phyloP scores from a whole-genome alignment of 2,113 vertebrate genomes.

The Pogona vitticeps region DNA sequence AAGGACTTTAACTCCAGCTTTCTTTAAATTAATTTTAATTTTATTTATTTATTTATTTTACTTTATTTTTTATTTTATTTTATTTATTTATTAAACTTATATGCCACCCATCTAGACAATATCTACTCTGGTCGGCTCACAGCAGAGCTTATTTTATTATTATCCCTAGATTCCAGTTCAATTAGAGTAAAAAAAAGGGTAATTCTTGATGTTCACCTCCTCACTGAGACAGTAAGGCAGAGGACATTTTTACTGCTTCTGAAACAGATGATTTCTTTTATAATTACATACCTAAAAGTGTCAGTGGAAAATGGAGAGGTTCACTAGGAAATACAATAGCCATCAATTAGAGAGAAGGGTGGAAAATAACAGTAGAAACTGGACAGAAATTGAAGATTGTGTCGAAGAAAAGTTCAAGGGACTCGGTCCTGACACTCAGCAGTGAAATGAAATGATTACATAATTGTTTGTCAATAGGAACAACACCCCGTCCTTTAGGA shows the following conservation, averaged over 20 bases:
- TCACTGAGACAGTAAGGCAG: constrained; percentile 30
- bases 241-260: constrained; percentile 5
- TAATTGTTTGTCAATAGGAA: constrained; percentile 14
- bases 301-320: constrained; percentile 14
- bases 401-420: constrained; percentile 27
- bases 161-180: not conserved
- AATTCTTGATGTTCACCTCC: not conserved
- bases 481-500: constrained; percentile 27
- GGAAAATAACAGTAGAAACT: constrained; percentile 5
- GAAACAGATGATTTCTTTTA: constrained; percentile 32
- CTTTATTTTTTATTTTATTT: no score
- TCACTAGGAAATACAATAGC: not conserved
- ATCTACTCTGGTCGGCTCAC: no score
- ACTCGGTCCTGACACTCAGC: constrained; percentile 6
- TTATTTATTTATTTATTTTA: no score
- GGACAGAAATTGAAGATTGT: constrained; percentile 1
- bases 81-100: no score
- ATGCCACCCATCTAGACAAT: no score
- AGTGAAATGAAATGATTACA: constrained; percentile 27
- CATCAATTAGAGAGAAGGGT: not conserved
- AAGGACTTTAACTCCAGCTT: no score
- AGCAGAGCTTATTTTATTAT: not conserved
- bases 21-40: no score
- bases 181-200: constrained; percentile 27
- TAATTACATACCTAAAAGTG: constrained; percentile 23